phyloP scores from a whole-genome alignment of 2,888 invertebrate genomes.

The Adineta ricciae region DNA sequence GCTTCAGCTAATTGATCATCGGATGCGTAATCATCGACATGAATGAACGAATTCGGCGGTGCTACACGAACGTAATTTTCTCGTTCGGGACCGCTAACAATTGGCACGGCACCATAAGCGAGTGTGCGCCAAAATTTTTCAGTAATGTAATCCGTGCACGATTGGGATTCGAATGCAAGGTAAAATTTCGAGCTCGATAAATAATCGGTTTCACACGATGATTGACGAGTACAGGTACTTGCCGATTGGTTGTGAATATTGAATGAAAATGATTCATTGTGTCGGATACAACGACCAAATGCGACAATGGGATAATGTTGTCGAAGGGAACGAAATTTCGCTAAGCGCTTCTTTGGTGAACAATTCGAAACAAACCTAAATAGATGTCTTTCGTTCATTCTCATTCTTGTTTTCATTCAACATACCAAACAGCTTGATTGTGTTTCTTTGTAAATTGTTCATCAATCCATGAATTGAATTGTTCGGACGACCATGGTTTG shows the following conservation, averaged over 20 bases:
- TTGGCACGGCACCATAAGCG: constrained; percentile 12
- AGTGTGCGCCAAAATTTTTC: constrained; percentile 31
- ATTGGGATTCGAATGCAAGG: constrained; percentile 28
- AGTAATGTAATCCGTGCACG: constrained; percentile 32
- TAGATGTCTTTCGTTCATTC: not conserved
- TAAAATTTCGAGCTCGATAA: constrained; percentile 20
- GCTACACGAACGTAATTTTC: constrained; percentile 24
- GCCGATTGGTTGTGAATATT: not conserved
- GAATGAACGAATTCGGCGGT: constrained; percentile 29
- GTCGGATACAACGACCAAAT: not conserved
- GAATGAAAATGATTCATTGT: not conserved
- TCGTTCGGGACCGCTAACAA: constrained; percentile 26
- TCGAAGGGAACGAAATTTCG: not conserved
- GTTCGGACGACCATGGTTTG: not conserved
- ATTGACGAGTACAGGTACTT: not conserved
- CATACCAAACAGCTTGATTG: constrained; percentile 13
- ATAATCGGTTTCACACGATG: constrained; percentile 25
- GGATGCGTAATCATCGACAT: constrained; percentile 14
- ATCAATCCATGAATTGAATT: constrained; percentile 14
- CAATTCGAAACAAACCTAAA: not conserved
- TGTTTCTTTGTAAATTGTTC: not conserved
- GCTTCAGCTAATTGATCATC: not conserved
- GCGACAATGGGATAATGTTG: not conserved
- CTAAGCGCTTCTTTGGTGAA: not conserved
- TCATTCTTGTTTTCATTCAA: not conserved